Evolutionary conservation across 2,797 vertebrate genomes (phyloP).

Genomic region (Alca torda): DNA sequence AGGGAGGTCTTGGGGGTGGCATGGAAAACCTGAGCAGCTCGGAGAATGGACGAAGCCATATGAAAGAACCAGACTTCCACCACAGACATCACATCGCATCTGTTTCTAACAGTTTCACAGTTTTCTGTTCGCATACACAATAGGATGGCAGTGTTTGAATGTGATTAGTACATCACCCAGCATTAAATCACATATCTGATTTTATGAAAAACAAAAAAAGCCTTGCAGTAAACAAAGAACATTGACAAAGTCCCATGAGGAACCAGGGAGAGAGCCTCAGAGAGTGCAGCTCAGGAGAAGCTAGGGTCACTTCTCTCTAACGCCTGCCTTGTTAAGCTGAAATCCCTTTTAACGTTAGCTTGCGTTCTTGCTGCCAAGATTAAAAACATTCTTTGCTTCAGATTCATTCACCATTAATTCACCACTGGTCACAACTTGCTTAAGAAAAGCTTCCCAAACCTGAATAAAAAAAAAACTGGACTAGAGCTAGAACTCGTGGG

Average conservation of each 20-base stretch:
- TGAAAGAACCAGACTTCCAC: not conserved
- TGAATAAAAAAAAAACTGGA: not conserved
- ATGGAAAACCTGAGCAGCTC: not conserved
- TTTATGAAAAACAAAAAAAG: not conserved
- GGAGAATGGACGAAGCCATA: not conserved
- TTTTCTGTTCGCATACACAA: not conserved
- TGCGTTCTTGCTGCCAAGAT: not conserved
- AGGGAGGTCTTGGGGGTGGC: not conserved
- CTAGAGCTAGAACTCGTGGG: not conserved
- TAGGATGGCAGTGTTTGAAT: not conserved
- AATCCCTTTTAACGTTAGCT: not conserved
- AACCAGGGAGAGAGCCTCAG: not conserved
- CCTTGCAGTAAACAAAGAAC: not conserved
- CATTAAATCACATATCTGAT: not conserved
- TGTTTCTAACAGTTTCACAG: not conserved
- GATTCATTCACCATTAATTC: not conserved
- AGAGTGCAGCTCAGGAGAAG: not conserved
- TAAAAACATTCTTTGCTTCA: not conserved
- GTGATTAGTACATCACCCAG: not conserved
- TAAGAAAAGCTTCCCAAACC: not conserved
- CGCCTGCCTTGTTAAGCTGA: not conserved
- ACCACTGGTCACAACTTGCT: not conserved
- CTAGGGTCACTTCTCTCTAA: not conserved
- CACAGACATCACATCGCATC: not conserved
- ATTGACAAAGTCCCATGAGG: fast-evolving